Evolutionary conservation across 2,113 vertebrate species (phyloP), one percentile per base, ranked within the genome.

Genomic region (Alexandromys fortis): DNA sequence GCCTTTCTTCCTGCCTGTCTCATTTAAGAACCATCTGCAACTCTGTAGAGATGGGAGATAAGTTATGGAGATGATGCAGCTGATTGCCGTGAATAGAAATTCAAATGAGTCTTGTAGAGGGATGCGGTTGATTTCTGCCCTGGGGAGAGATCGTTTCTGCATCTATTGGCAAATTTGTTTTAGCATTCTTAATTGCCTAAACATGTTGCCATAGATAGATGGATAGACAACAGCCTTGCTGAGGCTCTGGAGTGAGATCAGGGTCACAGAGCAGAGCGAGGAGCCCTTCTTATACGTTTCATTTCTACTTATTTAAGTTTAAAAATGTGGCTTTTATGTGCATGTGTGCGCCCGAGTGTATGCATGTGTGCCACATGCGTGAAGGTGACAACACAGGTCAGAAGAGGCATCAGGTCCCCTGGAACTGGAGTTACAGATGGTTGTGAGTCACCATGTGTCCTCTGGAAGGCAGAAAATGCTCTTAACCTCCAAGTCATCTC

Each of bases 61-160:
- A 78, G 49, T 86, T 45, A 47, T 4, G 63, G 35, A 94, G 86
- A 86, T 30, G 49, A 65, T 28, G 75, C n/a, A 52, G 83, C 94
- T 63, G 70, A 87, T 75, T 92, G 55, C 89, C 21, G 22, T 45
- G 67, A 26, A 42, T 47, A 68, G 93, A 94, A 92, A 92, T 96
- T 55, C 45, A 68, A 73, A 83, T 95, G 61, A 75, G 67, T 42
- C 86, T 73, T 85, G 11, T 21, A 75, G 33, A 55, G 5, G 30
- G 81, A 72, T 19, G 82, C 6, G 16, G 55, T 19, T 82, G 87
- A 68, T 68, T 86, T 92, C 90, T 93, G 68, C 75, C 67, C 52
- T 55, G 8, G 28, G 77, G 58, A 35, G 79, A 91, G 21, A 87
- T n/a, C 5, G 7, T 24, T 83, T 93, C 75, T 77, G 86, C 42